These are phyloP conservation scores for Lacerta agilis DNA, from an alignment of 2,797 vertebrate species.

Conservation along the genomic window DNA sequence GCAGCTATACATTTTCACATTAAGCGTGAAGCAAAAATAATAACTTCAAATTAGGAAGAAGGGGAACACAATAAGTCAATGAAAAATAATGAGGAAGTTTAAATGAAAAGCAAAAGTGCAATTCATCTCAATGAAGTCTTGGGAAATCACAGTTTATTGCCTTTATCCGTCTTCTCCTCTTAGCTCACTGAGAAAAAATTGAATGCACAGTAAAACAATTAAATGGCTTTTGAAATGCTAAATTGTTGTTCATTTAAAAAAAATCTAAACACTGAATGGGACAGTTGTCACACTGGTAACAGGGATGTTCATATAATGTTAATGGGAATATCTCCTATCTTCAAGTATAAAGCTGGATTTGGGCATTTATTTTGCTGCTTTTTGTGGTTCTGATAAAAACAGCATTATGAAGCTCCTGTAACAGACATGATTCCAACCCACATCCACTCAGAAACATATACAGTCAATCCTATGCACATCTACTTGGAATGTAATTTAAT, in stretches of 20 bases:
- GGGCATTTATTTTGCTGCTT: no score
- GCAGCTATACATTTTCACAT: neutral
- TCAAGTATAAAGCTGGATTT: neutral
- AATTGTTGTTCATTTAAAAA: neutral
- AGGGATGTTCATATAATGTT: slow-evolving; percentile 11
- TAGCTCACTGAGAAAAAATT: neutral
- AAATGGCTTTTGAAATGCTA: neutral
- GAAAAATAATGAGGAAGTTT: neutral
- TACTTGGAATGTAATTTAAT: no score
- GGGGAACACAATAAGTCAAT: neutral
- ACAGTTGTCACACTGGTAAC: neutral
- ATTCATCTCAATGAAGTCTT: neutral
- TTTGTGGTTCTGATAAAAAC: no score
- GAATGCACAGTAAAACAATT: slow-evolving; percentile 12
- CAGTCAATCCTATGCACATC: no score
- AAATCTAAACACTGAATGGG: neutral
- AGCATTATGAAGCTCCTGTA: no score
- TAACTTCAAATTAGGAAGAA: neutral
- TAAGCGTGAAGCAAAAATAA: neutral
- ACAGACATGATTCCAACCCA: no score
- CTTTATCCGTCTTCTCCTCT: slow-evolving; percentile 14
- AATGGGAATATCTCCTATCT: neutral
- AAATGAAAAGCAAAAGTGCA: slow-evolving; percentile 24
- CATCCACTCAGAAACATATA: no score
- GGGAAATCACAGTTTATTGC: slow-evolving; percentile 9